Percentiles rank a stretch among this genome's conserved stretches.
Evolutionary conservation across 92 coral and sea anemone genomes (phyloP).

Genomic region (Pocillopora grandis): DNA sequence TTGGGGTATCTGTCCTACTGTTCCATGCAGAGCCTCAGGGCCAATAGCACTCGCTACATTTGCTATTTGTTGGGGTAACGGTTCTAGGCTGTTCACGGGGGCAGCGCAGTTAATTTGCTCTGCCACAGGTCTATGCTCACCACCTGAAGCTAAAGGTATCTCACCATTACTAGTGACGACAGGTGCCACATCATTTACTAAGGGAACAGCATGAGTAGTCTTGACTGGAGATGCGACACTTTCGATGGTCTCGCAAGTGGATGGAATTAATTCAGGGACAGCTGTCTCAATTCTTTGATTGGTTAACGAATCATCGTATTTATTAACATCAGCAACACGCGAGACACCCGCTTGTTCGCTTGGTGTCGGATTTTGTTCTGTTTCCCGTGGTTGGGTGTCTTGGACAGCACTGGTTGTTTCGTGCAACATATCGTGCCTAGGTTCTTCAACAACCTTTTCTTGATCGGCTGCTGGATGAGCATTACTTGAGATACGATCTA

Average conservation of each 20-base stretch:
- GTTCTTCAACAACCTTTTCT: not conserved
- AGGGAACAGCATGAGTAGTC: not conserved
- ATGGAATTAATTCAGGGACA: not conserved
- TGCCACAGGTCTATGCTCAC: not conserved
- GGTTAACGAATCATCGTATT: not conserved
- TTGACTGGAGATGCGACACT: not conserved
- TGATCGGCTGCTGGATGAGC: not conserved
- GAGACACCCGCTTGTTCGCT: not conserved
- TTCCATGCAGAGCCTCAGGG: conserved; percentile 9
- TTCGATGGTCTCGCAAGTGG: not conserved
- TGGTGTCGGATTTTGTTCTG: not conserved
- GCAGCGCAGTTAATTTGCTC: not conserved
- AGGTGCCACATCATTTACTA: not conserved
- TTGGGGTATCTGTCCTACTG: not conserved
- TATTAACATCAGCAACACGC: not conserved
- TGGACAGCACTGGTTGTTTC: not conserved
- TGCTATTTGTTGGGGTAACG: not conserved
- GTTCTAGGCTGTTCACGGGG: not conserved
- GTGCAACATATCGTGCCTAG: not conserved
- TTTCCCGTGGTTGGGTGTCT: not conserved
- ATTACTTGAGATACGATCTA: not conserved
- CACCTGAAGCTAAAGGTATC: not conserved
- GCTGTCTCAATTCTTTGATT: conserved; percentile 1
- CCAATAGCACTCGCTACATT: not conserved
- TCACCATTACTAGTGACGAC: not conserved